Base-by-base conservation (phyloP, 2,797 vertebrate species). In the Acropternis orthonyx region DNA sequence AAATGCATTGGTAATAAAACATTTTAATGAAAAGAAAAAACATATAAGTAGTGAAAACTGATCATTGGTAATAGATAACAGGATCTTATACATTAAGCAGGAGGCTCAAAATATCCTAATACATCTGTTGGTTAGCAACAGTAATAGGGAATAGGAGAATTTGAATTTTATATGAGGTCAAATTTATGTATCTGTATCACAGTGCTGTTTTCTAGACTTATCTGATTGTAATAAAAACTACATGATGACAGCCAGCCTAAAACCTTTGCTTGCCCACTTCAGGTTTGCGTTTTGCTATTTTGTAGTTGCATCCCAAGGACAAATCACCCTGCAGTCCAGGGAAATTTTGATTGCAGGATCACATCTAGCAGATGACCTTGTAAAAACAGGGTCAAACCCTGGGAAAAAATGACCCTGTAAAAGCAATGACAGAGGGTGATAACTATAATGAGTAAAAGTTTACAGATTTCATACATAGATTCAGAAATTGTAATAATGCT, bases 151-250 rank as follows among this genome's bases (percentile, higher is more conserved):
- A 72, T 14, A 75, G 10, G 20, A 83, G 16, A 89, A 83, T 65
- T 68, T 91, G 75, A 78, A 77, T 94, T 85, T 91, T 92, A 6
- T 27, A 85, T 87, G 81, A 89, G 49, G 17, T 16, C 43, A 73
- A 2, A 92, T 75, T 73, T 86, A 83, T 69, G 6, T 44, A 8
- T 83, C 39, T 54, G 28, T 76, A 55, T 69, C 30, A 44, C 21
- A 61, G 43, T 5, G 46, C 3, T 34, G 30, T 36, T 84, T 88
- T 84, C 69, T 55, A n/a, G 15, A 37, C 75, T 77, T 2, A 30
- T 32, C 34, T 88, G 44, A 12, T 65, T 9, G 5, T 44, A 19
- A 55, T 37, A 59, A 61, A 28, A 79, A 44, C 13, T 20, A 30
- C 49, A 41, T 1, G 0, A 32, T 34, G 27, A 62, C 19, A 66